Base-by-base conservation (phyloP, 2,113 vertebrate genomes). In the Chloropsis cyanopogon region DNA sequence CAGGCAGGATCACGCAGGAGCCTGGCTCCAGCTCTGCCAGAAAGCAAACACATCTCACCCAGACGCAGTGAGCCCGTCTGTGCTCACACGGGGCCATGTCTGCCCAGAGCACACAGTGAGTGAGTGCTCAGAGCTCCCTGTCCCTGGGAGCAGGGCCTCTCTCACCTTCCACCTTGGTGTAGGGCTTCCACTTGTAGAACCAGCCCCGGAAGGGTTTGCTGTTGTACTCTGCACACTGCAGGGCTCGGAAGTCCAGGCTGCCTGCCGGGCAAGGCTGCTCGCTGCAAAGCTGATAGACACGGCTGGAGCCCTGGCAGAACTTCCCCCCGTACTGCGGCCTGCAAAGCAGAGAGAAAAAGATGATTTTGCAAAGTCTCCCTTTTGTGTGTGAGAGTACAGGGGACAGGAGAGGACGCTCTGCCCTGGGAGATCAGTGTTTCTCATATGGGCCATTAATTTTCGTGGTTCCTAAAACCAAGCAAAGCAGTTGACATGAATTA, bases 171-270 rank as follows among this genome's bases (percentile, higher is more conserved):
- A 99, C 99, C 97, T 99, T 99, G n/a, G 98, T 99, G 85, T 99
- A 99, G 9, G 99, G 99, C 91, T 99, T 99, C 99, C 99, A 99
- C 90, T 99, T 99, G 97, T 99, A 99, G 98, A 98, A 99, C 99
- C 99, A 99, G 57, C 99, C 99, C 25, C 99, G 98, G 98, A 99
- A 99, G 44, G 99, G 99, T 90, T 99, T 99, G 98, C 98, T 99
- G 98, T 99, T 99, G 97, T 99, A 99, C 88, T 99, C 99, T 0
- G 99, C 99, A 13, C 99, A 99, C 96, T 99, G 99, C 97, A 99
- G 99, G 53, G 99, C 98, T 69, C 99, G 98, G 97, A 99, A 99
- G 87, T 98, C 98, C 94, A 98, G 92, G 16, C 97, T 96, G 5
- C 92, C 97, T 20, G 93, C 87, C 25, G 97, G 97, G 71, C 99